Base-by-base conservation (phyloP, 2,888 invertebrate genomes). In the Rhimphoctona megacephalus region DNA sequence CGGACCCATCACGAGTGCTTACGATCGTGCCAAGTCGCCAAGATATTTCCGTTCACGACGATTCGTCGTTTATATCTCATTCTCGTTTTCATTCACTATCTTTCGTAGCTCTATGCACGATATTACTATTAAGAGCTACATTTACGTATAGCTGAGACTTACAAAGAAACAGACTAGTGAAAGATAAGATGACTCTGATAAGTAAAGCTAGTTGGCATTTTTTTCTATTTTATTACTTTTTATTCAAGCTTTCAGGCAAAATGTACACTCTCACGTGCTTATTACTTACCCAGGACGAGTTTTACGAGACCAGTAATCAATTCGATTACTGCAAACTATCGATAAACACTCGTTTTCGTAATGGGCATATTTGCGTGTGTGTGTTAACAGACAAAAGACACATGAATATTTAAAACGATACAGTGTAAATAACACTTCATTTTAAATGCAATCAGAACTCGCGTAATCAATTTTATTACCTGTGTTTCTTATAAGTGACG, bases 1-100 rank as follows among this genome's bases (percentile, higher is more conserved):
- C 92, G 92, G 93, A 91, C 89, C 72, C 61, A 81, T 87, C 82
- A 57, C 70, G 81, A 73, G 83, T 72, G 73, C 81, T 87, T 72
- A 70, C 49, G 49, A 80, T 74, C 52, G 70, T 36, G 77, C 66
- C 30, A 70, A 64, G 52, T 43, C 54, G 43, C 67, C 46, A 76
- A 73, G 84, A 86, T 84, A 82, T 54, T 83, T 86, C 77, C 72
- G 54, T 49, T 36, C 80, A n/a, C 64, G 46, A 46, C 70, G 73
- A 77, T 78, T 72, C 83, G 69, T 83, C 83, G 83, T 81, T 67
- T 52, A 14, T 30, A 61, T 77, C 83, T 81, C 52, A 30, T 54
- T 81, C 46, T 83, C 66, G 25, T 54, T 46, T 57, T 81, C 64
- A 57, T 43, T 54, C 43, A 61, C 73, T 54, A 79, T 54, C 36